These are phyloP conservation scores for Brachyhypopomus gauderio DNA, from an alignment of 2,113 vertebrate genomes.

Conservation along the genomic window DNA sequence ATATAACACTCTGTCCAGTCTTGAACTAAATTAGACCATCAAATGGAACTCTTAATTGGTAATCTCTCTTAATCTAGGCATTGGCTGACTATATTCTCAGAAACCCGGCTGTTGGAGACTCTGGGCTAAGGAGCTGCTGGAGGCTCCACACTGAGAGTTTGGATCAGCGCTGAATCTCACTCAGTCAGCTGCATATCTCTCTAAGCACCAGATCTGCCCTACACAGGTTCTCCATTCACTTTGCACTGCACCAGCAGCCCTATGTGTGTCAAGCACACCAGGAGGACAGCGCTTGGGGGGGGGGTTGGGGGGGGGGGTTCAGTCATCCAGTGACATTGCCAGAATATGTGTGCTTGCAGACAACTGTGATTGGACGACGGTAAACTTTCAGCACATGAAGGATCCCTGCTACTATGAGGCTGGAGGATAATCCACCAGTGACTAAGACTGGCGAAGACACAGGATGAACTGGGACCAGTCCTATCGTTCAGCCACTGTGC, in stretches of 20 bases:
- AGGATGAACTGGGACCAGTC: background rate
- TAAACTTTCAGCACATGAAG: background rate
- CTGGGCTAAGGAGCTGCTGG: background rate
- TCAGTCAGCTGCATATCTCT: no score
- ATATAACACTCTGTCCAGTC: background rate
- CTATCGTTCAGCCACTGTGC: no score
- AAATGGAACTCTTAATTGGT: constrained; percentile 1
- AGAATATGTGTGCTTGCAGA: no score
- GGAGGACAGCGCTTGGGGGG: no score
- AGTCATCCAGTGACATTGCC: no score
- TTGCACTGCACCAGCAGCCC: no score
- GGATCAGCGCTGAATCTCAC: background rate
- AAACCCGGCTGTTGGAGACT: background rate
- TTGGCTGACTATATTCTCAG: background rate
- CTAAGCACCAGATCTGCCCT: no score
- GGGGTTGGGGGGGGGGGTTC: no score
- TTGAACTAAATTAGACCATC: constrained; percentile 5
- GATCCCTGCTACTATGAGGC: background rate
- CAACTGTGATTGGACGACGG: no score
- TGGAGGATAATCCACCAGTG: background rate
- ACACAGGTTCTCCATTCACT: no score
- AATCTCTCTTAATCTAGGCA: background rate
- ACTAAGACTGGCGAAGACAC: background rate
- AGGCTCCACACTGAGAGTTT: background rate
- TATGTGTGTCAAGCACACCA: no score